These are phyloP conservation scores for Apodemus agrarius DNA, from an alignment of 2,797 vertebrate species.

Conservation along the genomic window DNA sequence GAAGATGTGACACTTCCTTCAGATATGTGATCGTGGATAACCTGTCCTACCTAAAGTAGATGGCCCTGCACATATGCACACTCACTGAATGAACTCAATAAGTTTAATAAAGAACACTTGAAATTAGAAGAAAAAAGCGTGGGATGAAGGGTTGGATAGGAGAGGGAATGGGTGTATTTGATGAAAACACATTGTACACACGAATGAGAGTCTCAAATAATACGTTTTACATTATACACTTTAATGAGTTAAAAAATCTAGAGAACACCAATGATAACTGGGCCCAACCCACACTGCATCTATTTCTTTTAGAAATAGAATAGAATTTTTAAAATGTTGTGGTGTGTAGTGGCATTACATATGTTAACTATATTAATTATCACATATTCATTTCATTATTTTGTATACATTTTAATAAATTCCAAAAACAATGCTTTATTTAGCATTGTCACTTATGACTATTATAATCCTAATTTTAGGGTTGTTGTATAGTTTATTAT, in stretches of 20 bases:
- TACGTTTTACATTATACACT: background rate
- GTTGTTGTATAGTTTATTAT: background rate
- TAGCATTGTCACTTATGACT: background rate
- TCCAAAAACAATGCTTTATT: background rate
- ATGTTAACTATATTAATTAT: background rate
- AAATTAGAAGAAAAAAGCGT: background rate
- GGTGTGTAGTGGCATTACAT: background rate
- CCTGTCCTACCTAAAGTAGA: background rate
- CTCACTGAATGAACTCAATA: background rate
- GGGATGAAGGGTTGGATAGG: no score
- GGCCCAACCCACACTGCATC: background rate
- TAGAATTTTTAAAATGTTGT: background rate
- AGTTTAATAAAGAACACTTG: background rate
- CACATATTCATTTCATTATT: background rate
- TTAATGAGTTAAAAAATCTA: background rate
- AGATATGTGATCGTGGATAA: background rate
- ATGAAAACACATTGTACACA: background rate
- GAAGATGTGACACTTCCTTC: background rate
- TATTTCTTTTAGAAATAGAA: background rate
- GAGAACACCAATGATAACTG: background rate
- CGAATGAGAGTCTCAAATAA: background rate
- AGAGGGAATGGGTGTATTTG: background rate
- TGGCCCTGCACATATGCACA: background rate
- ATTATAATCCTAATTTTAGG: conserved; percentile 24
- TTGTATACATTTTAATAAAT: background rate